Base-by-base conservation (phyloP, 2,888 invertebrate species). In the Branchellion lobata region DNA sequence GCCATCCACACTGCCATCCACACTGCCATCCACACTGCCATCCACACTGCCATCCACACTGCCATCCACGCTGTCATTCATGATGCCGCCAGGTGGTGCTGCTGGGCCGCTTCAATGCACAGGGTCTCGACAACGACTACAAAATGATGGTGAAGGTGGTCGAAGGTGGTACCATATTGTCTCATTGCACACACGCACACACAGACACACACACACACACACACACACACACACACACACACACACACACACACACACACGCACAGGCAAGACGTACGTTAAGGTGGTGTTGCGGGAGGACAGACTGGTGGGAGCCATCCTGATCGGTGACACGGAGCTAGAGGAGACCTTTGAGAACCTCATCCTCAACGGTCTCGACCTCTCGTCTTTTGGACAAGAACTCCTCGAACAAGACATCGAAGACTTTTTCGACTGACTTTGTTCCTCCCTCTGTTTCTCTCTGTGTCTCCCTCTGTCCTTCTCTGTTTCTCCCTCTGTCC, bases 321-420 rank as follows among this genome's bases (percentile, higher is more conserved):
- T 99, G 36, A 94, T 99, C 84, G 99, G 99, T 0, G 96, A 99
- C 83, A 97, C 97, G 0, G 95, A 96, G 86, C 90, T 98, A 81
- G 99, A 98, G 87, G 99, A 99, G 89, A 96, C 94, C 87, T 94
- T 96, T 88, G 98, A 99, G 89, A 98, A 99, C 89, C 90, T 99
- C 81, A 98, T 99, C 85, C 90, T 98, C 47, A 95, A 98, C 89
- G 93, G 95, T 86, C 90, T 95, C 81, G 96, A 98, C 89, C 89
- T 99, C 80, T 92, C 92, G 79, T 90, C 91, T 14, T 93, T 93
- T 87, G 96, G 95, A 79, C 94, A 96, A 87, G 93, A 96, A 87
- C 91, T 99, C 84, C 90, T 99, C 11, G 93, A 99, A 90, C 96
- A 97, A 29, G 98, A 99, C 87, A 94, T 99, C 85, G 98, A 98